Evolutionary conservation across 2,113 vertebrate species (phyloP).

Genomic region (Ascaphus truei): DNA sequence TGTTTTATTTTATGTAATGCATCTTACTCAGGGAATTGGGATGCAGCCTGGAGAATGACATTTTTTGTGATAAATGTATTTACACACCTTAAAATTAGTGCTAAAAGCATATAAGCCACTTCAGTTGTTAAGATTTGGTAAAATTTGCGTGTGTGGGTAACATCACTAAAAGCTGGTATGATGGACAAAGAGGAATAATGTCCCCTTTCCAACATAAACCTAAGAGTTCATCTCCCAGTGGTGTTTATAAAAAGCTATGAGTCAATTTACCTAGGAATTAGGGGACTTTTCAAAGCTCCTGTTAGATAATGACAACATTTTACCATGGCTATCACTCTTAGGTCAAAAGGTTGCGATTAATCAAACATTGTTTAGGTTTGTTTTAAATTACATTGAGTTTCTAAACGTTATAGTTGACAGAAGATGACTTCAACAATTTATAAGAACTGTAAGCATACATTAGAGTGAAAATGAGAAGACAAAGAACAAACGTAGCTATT

Average conservation of each 20-base stretch:
- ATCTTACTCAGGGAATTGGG: constrained; percentile 48
- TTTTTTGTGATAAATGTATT: constrained; percentile 62
- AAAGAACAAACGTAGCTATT: constrained; percentile 60
- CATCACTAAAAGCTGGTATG: constrained; percentile 76
- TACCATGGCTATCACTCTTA: constrained; percentile 73
- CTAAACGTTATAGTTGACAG: constrained; percentile 76
- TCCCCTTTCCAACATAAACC: constrained; percentile 68
- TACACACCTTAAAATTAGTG: constrained; percentile 69
- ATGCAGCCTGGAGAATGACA: constrained; percentile 4
- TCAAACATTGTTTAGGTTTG: constrained; percentile 90
- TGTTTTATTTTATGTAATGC: constrained; percentile 39
- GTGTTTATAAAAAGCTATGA: constrained; percentile 73
- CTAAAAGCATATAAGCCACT: constrained; percentile 79
- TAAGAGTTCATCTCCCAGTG: constrained; percentile 65
- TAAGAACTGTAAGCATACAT: constrained; percentile 69
- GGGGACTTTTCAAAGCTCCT: constrained; percentile 59
- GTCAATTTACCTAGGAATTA: constrained; percentile 63
- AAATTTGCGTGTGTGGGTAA: constrained; percentile 63
- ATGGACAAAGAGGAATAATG: constrained; percentile 74
- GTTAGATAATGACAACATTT: constrained; percentile 79
- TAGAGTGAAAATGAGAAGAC: constrained; percentile 60
- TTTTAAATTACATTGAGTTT: constrained; percentile 81
- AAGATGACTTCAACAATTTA: constrained; percentile 82
- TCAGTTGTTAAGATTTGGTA: constrained; percentile 70
- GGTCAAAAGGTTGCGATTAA: constrained; percentile 84